Conservation (phyloP, 2,797 vertebrate species). For the Arvicola amphibius region DNA sequence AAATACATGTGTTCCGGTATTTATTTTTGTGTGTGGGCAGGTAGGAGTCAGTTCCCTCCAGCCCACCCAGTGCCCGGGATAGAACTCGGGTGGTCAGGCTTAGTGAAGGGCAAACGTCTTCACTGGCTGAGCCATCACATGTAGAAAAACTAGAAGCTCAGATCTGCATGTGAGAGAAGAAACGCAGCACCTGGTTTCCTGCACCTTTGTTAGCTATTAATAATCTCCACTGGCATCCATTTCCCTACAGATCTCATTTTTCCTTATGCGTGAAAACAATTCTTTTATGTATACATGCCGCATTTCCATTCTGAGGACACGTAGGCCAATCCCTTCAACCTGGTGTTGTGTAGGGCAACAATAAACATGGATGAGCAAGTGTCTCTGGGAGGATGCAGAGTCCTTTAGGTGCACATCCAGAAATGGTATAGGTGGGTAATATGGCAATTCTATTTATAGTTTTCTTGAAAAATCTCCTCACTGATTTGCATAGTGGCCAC, state of each 20-base stretch:
- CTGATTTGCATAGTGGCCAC: not conserved
- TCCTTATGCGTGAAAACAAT: not conserved
- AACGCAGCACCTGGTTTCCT: too few relatives aligned
- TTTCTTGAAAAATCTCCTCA: not conserved
- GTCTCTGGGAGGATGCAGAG: not conserved
- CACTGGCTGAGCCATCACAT: too few relatives aligned
- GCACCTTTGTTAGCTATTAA: not conserved
- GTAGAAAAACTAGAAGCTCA: not conserved
- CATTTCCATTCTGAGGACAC: not conserved
- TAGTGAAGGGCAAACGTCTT: not conserved
- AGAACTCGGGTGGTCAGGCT: not conserved
- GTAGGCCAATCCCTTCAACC: too few relatives aligned
- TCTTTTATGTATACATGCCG: not conserved
- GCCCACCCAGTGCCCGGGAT: not conserved
- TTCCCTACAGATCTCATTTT: not conserved
- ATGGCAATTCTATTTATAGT: not conserved
- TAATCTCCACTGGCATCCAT: not conserved
- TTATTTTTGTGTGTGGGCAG: not conserved
- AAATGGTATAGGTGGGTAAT: not conserved
- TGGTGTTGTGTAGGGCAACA: not conserved
- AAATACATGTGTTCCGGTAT: not conserved
- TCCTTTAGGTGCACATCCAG: not conserved
- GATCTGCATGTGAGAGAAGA: not conserved
- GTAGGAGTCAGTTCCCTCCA: not conserved
- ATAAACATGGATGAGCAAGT: not conserved